These are phyloP conservation scores for Meda fulgida DNA, from an alignment of 2,797 vertebrate species.

Conservation along the genomic window DNA sequence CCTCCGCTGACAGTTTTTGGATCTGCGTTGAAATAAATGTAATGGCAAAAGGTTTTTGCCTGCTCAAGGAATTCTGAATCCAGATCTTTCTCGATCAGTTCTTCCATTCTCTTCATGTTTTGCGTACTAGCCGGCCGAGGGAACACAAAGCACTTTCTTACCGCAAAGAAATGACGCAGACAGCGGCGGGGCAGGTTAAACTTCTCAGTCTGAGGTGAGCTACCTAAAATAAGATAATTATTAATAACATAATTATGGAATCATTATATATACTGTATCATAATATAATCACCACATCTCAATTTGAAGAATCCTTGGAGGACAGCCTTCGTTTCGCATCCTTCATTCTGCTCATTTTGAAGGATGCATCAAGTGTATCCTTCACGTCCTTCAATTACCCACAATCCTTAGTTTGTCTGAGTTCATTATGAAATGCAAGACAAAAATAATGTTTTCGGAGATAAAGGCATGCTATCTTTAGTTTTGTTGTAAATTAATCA, in stretches of 20 bases:
- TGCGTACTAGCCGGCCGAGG: constrained; percentile 60
- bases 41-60: constrained; percentile 66
- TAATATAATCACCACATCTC: no score
- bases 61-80: constrained; percentile 67
- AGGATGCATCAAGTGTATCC: no score
- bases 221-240: constrained; percentile 45
- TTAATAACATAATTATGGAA: background rate
- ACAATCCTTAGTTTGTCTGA: no score
- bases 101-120: constrained; percentile 66
- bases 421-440: no score
- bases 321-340: no score
- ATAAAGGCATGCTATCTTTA: no score
- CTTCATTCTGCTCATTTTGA: no score
- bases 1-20: constrained; percentile 70
- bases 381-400: no score
- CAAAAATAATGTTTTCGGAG: no score
- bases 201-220: background rate
- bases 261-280: background rate
- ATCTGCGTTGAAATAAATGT: constrained; percentile 62
- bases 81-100: constrained; percentile 62
- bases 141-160: constrained; percentile 76
- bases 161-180: constrained; percentile 71
- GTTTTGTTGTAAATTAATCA: no score
- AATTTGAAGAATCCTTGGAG: no score
- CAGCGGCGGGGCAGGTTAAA: constrained; percentile 68